Conservation (phyloP, 2,797 vertebrate genomes). For the Manis crassicaudata region DNA sequence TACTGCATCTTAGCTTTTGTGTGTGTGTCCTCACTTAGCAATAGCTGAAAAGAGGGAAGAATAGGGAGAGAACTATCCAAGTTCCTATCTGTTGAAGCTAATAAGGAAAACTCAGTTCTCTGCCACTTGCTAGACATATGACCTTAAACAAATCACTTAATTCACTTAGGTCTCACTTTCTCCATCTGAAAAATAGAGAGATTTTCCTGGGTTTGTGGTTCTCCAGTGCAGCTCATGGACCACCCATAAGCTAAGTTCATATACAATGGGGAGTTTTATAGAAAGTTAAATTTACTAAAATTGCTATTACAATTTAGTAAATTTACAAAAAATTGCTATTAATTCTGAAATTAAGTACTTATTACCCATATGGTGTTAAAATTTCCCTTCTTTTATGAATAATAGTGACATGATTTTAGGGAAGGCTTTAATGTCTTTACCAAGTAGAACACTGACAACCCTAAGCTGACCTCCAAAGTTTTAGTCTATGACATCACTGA, state of each 20-base stretch:
- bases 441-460: not conserved
- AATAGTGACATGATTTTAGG: not conserved
- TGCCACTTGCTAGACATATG: not conserved
- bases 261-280: not conserved
- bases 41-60: not conserved
- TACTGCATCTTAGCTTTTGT: not conserved
- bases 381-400: not conserved
- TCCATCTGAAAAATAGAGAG: not conserved
- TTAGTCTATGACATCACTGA: not conserved
- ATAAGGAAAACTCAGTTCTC: not conserved
- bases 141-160: not conserved
- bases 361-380: not conserved
- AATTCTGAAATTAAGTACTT: not conserved
- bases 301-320: not conserved
- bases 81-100: not conserved
- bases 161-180: not conserved
- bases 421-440: not conserved
- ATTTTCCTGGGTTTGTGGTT: not conserved
- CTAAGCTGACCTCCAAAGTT: not conserved
- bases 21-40: not conserved
- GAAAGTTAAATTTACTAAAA: not conserved
- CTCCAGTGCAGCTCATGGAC: not conserved
- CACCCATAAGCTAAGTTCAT: not conserved
- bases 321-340: not conserved
- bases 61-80: not conserved